Evolutionary conservation across 2,888 invertebrate genomes (phyloP), one percentile per base, ranked within the genome.

Genomic region (Hetaerina titia): DNA sequence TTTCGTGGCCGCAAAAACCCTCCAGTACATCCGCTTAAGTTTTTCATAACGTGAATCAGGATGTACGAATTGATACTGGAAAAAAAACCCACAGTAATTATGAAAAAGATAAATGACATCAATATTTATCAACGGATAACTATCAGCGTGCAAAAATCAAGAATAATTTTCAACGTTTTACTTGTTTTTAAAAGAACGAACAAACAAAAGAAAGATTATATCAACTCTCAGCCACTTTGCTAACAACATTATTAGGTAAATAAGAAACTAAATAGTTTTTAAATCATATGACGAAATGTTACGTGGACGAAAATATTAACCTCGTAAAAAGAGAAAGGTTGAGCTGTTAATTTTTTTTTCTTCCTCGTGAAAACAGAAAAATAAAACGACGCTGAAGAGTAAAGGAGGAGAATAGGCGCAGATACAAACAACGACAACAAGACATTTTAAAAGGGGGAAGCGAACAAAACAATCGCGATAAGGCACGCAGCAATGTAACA

Each of bases 401-500:
- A 31, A 81, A 6, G 81, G 25, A 31, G 31, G 2, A 81, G 81
- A 81, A 31, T 31, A 81, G 81, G 25, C 25, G n/a, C 81, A 56
- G 89, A 89, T 8, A 89, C 89, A 89, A 89, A 89, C 56, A 57
- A 81, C 81, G 31, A 9, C 81, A 89, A 58, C 8, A 58, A 88
- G 45, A 19, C 45, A 56, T 45, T 57, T 22, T 25, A 89, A 57
- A 22, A 17, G 57, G 58, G n/a, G 6, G 58, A 5, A 17, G 57
- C 6, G 58, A 89, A 89, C 58, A 9, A 89, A 56, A 58, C 57
- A 22, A 57, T 22, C 22, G 89, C 89, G 58, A 89, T 58, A 89
- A 89, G 58, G 74, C 69, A 92, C 69, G 92, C 69, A 92, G 19
- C 64, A 56, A 69, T 56, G 69, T 74, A 92, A 92, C 69, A 69